Conservation (phyloP, 2,797 vertebrate genomes). For the Argya squamiceps region DNA sequence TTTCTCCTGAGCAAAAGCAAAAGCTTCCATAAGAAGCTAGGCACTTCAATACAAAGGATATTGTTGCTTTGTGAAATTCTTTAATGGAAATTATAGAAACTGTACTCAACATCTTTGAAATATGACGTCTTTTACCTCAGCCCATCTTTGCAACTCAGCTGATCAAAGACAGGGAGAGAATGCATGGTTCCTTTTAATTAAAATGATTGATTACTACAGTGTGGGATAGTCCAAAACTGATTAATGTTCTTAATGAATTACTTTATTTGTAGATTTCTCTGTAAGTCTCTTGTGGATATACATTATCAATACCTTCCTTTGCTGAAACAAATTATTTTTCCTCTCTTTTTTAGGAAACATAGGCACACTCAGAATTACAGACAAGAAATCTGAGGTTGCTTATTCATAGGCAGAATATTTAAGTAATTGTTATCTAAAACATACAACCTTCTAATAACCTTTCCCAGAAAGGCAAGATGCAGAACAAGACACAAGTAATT, state of each 20-base stretch:
- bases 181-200: constrained; percentile 39
- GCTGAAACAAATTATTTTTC: constrained; percentile 15
- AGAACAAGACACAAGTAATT: not conserved
- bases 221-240: constrained; percentile 24
- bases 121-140: rapidly evolving
- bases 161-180: not conserved
- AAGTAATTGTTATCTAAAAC: not conserved
- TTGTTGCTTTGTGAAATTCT: not conserved
- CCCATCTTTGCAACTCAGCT: too few species aligned
- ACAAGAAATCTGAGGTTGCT: not conserved
- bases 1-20: not conserved
- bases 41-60: not conserved
- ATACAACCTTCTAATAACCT: not conserved
- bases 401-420: constrained; percentile 3
- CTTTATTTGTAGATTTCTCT: constrained; percentile 12
- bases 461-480: not conserved
- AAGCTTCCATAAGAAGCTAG: not conserved
- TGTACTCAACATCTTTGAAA: not conserved
- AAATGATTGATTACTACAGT: constrained; percentile 46
- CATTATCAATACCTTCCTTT: constrained; percentile 8
- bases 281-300: not conserved
- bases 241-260: constrained; percentile 49
- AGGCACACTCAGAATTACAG: not conserved
- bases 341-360: not conserved
- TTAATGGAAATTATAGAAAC: not conserved